These are phyloP conservation scores for Tricholauxania praeusta DNA, from an alignment of 2,888 invertebrate genomes.

Conservation along the genomic window DNA sequence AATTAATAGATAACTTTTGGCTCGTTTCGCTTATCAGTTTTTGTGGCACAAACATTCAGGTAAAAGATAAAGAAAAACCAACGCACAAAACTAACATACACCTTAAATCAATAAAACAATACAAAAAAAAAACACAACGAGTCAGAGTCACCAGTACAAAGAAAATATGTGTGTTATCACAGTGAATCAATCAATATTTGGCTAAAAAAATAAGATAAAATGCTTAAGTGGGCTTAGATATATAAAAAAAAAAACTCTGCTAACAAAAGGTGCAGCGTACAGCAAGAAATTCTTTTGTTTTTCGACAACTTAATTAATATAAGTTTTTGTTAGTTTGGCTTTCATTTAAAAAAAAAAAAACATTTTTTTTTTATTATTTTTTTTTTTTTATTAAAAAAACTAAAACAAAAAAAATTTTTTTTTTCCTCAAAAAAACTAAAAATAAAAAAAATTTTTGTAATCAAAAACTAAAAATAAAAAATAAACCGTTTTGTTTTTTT, in stretches of 20 bases:
- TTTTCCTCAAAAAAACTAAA: not conserved
- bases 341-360: not conserved
- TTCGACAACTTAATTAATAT: not conserved
- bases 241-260: not conserved
- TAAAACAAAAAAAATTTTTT: not conserved
- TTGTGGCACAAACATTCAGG: no score
- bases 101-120: not conserved
- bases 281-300: not conserved
- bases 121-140: not conserved
- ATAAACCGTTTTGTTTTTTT: no score
- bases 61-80: no score
- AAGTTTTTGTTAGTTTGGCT: not conserved
- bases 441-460: not conserved
- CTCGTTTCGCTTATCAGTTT: slow-evolving; percentile 3
- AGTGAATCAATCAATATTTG: slow-evolving; percentile 5
- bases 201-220: not conserved
- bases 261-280: not conserved
- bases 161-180: not conserved
- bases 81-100: not conserved
- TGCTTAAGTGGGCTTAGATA: not conserved
- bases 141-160: not conserved
- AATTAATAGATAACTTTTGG: slow-evolving; percentile 4
- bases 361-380: not conserved
- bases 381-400: no score
- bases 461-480: no score